Evolutionary conservation across 2,113 vertebrate species (phyloP).

Genomic region (Misgurnus mizolepis): DNA sequence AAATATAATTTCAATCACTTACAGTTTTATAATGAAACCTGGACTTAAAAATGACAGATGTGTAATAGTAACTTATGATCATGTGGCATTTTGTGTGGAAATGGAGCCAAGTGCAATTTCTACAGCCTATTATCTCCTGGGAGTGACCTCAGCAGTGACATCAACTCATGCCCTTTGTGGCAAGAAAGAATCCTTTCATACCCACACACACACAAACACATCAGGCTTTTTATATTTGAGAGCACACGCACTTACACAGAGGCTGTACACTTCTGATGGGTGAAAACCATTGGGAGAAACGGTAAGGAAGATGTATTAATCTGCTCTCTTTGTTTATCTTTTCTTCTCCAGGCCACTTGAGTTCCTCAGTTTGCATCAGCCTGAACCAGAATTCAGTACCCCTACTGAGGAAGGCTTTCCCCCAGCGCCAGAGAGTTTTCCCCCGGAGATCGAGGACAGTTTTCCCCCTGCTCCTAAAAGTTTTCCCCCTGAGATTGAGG

Average conservation of each 20-base stretch:
- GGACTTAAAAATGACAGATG: too few relatives aligned
- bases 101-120: constrained; percentile 57
- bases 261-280: constrained; percentile 24
- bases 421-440: constrained; percentile 8
- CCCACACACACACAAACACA: constrained; percentile 19
- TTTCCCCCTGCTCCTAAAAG: constrained; percentile 35
- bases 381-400: constrained; percentile 63
- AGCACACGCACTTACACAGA: constrained; percentile 32
- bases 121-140: constrained; percentile 68
- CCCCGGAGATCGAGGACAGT: background rate
- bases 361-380: constrained; percentile 68
- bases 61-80: constrained; percentile 36
- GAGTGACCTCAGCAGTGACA: constrained; percentile 79
- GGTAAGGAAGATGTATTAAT: constrained; percentile 23
- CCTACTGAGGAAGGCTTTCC: constrained; percentile 64
- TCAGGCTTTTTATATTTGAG: constrained; percentile 41
- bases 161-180: constrained; percentile 66
- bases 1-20: too few relatives aligned
- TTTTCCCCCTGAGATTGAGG: constrained; percentile 41
- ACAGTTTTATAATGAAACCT: too few relatives aligned
- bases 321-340: constrained; percentile 27
- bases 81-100: constrained; percentile 59
- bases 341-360: constrained; percentile 67
- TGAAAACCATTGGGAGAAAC: constrained; percentile 20
- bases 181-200: constrained; percentile 71